Conservation (phyloP, 2,113 vertebrate genomes). For the Leptodactylus fuscus region DNA sequence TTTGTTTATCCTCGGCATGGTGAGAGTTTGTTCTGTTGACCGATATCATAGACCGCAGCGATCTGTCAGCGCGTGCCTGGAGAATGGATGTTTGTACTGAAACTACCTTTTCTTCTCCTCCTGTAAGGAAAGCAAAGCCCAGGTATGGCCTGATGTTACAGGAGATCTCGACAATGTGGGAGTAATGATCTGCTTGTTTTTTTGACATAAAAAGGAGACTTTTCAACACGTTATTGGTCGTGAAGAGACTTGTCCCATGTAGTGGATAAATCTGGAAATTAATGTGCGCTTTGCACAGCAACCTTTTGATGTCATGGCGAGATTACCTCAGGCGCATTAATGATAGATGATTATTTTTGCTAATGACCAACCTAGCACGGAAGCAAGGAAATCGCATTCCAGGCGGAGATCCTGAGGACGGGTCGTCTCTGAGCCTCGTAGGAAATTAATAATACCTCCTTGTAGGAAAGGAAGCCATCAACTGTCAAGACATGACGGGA, state of each 20-base stretch:
- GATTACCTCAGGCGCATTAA: slow-evolving; percentile 53
- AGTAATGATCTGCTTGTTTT: slow-evolving; percentile 60
- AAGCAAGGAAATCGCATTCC: slow-evolving; percentile 36
- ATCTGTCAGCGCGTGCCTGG: slow-evolving; percentile 64
- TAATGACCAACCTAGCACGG: slow-evolving; percentile 46
- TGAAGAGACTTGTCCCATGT: slow-evolving; percentile 64
- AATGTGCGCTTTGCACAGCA: slow-evolving; percentile 60
- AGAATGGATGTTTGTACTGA: slow-evolving; percentile 64
- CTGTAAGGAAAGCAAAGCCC: slow-evolving; percentile 61
- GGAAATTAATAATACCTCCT: background rate
- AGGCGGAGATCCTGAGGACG: background rate
- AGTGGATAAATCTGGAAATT: slow-evolving; percentile 68
- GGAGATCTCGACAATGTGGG: slow-evolving; percentile 60
- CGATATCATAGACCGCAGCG: slow-evolving; percentile 58
- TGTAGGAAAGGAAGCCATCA: background rate
- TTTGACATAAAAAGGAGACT: slow-evolving; percentile 67
- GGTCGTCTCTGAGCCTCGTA: background rate
- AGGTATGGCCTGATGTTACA: slow-evolving; percentile 67
- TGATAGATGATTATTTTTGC: slow-evolving; percentile 57
- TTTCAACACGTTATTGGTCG: slow-evolving; percentile 66
- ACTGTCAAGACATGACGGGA: background rate
- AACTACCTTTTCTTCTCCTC: slow-evolving; percentile 61
- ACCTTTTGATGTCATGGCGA: slow-evolving; percentile 51
- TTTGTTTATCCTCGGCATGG: slow-evolving; percentile 61
- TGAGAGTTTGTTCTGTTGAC: slow-evolving; percentile 62